Base-by-base conservation (phyloP, 2,888 invertebrate species). In the Aphodius granarius region DNA sequence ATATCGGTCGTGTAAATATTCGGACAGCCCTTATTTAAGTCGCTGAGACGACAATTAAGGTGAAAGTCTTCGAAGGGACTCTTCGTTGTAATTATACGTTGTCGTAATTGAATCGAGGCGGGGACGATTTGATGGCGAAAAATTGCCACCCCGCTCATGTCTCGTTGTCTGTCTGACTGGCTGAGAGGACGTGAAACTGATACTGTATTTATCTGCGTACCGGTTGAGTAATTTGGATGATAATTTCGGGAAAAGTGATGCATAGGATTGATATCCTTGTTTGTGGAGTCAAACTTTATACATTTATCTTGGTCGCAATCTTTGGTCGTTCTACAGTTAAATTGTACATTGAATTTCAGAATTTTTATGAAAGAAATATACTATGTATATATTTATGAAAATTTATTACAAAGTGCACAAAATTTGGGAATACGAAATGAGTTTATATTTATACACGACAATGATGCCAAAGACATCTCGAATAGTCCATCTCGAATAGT, bases 271-370 rank as follows among this genome's bases (percentile, higher is more conserved):
- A n/a, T n/a, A n/a, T n/a, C n/a, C n/a, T n/a, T n/a, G n/a, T n/a
- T n/a, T n/a, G n/a, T n/a, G n/a, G n/a, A 78, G 81, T 79, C 80
- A 80, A 81, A 81, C 81, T 78, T 79, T 76, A 79, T 73, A 73
- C n/a, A n/a, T n/a, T n/a, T n/a, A n/a, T n/a, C n/a, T n/a, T n/a
- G n/a, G n/a, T n/a, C n/a, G n/a, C n/a, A n/a, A n/a, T n/a, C n/a
- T n/a, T n/a, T n/a, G n/a, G n/a, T n/a, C n/a, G n/a, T n/a, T n/a
- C n/a, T n/a, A n/a, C n/a, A n/a, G n/a, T n/a, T n/a, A n/a, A n/a
- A n/a, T n/a, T n/a, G n/a, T n/a, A n/a, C n/a, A n/a, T n/a, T n/a
- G n/a, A n/a, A n/a, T n/a, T n/a, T n/a, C n/a, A n/a, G n/a, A n/a
- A n/a, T n/a, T n/a, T n/a, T n/a, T n/a, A n/a, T n/a, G n/a, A n/a